phyloP scores from a whole-genome alignment of 1,140 invertebrate species.

The Caligus rogercresseyi region DNA sequence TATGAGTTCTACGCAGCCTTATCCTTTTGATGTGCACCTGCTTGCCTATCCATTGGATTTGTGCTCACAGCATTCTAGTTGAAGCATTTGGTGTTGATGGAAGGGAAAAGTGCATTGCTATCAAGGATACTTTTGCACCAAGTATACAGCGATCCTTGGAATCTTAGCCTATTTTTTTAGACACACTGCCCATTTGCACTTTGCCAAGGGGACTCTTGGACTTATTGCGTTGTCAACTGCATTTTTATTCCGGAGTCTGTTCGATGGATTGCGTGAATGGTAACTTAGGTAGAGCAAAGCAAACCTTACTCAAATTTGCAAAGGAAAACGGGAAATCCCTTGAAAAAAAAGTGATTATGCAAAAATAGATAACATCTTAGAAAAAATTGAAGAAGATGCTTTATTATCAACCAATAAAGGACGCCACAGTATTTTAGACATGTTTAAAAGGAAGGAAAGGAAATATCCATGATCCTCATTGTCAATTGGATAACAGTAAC shows the following conservation, averaged over 20 bases:
- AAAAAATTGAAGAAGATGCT: neutral
- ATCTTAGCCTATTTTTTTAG: neutral
- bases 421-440: neutral
- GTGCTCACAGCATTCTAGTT: neutral
- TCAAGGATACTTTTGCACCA: neutral
- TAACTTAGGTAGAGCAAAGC: neutral
- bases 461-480: neutral
- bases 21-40: neutral
- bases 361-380: neutral
- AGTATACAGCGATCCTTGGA: neutral
- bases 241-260: constrained; percentile 11
- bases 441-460: neutral
- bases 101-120: neutral
- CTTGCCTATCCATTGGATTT: constrained; percentile 9
- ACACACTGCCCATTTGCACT: neutral
- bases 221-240: neutral
- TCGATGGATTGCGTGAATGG: neutral
- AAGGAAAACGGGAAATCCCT: neutral
- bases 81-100: neutral
- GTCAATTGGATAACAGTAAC: neutral
- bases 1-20: constrained; percentile 1
- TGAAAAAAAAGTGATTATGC: neutral
- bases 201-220: neutral
- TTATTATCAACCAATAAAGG: neutral
- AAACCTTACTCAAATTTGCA: neutral